Conservation (phyloP, 35 echinoderm and acorn worm species). For the Amphiura filiformis region DNA sequence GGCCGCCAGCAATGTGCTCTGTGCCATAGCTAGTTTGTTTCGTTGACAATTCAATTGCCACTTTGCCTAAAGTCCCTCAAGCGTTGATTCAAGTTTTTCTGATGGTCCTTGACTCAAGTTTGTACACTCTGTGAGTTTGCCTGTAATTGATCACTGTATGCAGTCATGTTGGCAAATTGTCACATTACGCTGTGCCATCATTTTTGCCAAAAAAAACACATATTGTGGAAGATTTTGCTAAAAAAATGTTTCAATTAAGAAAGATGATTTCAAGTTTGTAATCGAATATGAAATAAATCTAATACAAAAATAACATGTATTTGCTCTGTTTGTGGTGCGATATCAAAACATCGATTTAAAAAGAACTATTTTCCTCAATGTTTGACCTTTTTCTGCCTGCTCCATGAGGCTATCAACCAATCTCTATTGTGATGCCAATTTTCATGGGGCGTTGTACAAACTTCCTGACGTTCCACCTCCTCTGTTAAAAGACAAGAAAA, state of each 20-base stretch:
- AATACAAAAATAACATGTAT: too few species aligned
- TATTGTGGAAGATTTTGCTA: not conserved
- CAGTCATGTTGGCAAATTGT: not conserved
- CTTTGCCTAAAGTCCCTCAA: not conserved
- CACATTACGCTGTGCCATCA: not conserved
- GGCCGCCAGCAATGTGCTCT: not conserved
- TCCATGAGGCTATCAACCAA: too few species aligned
- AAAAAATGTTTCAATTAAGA: too few species aligned
- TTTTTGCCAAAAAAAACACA: not conserved
- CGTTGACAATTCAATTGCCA: not conserved
- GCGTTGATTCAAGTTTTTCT: not conserved
- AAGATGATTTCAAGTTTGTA: too few species aligned
- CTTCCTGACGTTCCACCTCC: not conserved
- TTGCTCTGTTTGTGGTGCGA: too few species aligned
- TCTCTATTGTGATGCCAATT: not conserved
- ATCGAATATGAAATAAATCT: too few species aligned
- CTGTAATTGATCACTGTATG: not conserved
- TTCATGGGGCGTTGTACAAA: not conserved
- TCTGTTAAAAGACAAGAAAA: not conserved
- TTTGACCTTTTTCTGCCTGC: too few species aligned
- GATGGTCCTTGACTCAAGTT: slow-evolving; percentile 3
- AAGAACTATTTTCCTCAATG: too few species aligned
- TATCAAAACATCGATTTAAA: too few species aligned
- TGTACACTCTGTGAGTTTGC: not conserved
- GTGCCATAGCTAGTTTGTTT: not conserved